Conservation (phyloP, 2,888 invertebrate genomes). For the Drosophila recens region DNA sequence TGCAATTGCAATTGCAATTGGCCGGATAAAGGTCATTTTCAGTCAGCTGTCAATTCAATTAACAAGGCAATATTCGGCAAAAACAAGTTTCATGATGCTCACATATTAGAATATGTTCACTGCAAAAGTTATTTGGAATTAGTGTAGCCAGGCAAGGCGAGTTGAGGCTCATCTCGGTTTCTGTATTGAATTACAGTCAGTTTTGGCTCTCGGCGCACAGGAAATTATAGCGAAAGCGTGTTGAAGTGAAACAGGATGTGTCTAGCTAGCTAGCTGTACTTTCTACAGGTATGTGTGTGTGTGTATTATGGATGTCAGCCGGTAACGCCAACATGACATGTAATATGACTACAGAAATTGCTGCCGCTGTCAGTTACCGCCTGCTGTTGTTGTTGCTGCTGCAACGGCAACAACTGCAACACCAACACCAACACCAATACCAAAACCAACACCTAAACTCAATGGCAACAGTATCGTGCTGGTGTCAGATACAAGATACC, state of each 20-base stretch:
- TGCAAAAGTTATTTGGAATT: constrained; percentile 49
- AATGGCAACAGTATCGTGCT: constrained; percentile 51
- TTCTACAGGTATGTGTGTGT: constrained; percentile 3
- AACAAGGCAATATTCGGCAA: constrained; percentile 46
- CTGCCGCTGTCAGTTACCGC: constrained; percentile 33
- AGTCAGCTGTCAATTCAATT: constrained; percentile 53
- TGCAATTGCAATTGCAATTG: constrained; percentile 34
- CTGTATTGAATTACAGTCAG: constrained; percentile 50
- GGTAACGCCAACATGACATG: constrained; percentile 60
- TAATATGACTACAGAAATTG: constrained; percentile 71
- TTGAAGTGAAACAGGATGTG: constrained; percentile 73
- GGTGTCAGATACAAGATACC: constrained; percentile 66
- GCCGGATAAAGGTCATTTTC: constrained; percentile 56
- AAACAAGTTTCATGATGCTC: constrained; percentile 15
- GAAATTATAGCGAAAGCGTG: constrained; percentile 77
- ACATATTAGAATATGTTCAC: constrained; percentile 39
- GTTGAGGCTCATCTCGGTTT: constrained; percentile 3
- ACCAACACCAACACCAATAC: constrained; percentile 17
- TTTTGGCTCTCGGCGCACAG: constrained; percentile 49
- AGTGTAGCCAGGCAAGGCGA: constrained; percentile 19
- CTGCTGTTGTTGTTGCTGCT: constrained; percentile 3
- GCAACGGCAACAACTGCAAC: background rate
- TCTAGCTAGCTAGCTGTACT: constrained; percentile 29
- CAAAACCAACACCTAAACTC: background rate
- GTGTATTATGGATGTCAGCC: constrained; percentile 36